Base-by-base conservation (phyloP, 2,113 vertebrate genomes). In the Probosciger aterrimus region DNA sequence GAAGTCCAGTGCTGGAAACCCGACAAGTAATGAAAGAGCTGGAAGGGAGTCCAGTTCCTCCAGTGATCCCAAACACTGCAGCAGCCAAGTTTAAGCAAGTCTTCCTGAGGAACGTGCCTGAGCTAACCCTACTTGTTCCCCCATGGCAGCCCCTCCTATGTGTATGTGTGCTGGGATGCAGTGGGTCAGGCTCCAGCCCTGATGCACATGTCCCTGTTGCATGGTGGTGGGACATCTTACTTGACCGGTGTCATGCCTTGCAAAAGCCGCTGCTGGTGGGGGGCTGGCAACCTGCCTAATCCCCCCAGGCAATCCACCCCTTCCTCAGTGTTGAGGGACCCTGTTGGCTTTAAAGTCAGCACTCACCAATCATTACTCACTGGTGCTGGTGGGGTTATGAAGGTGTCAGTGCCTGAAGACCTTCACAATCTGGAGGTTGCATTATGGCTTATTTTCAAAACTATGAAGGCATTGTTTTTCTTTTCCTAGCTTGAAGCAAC, bases 1-100 rank as follows among this genome's bases (percentile, higher is more conserved):
- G 81, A 95, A 92, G 57, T 81, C 65, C 83, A 70, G 28, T 86
- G 64, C 95, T 96, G 90, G 92, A 97, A 94, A 78, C 37, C 7
- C 0, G 6, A 87, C 92, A 95, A 92, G 30, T 65, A 86, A 84
- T 57, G 86, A 84, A 75, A 77, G 59, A 83, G 60, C 68, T 97
- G 76, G 52, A 92, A 90, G 44, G 53, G 31, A 89, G 77, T 82
- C 82, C 70, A 86, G 57, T 79, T 95, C 33, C 77, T 94, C 64
- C 69, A 82, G 47, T 65, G 69, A 88, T 86, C 80, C 47, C 69
- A 94, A 91, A 69, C 85, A 73, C 33, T 30, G 28, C 30, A 84
- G 70, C 73, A 85, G 86, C 83, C 95, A 94, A 91, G 52, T 55
- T 71, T 83, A 63, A 82, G 75, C 37, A 63, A 89, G 62, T 57